Base-by-base conservation (phyloP, 2,888 invertebrate species). In the Agrilus mali region DNA sequence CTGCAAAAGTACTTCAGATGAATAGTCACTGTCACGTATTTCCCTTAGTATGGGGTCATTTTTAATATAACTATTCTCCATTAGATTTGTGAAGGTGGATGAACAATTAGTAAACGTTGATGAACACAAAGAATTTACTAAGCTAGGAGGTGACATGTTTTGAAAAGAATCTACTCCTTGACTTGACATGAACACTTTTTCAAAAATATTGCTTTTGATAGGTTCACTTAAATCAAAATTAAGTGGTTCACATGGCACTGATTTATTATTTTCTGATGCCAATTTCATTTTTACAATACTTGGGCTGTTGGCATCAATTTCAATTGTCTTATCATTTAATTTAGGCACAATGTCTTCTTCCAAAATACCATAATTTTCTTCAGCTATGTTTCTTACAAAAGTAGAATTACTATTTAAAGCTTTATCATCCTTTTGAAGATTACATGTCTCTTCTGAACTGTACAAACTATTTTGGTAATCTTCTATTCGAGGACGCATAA, bases 401-500 rank as follows among this genome's bases (percentile, higher is more conserved):
- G 5, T 20, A 20, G 20, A 20, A 20, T 20, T 5, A 20, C 20
- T 20, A 17, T 35, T 45, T 38, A 40, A 38, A 32, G 37, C 13
- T 20, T 44, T 41, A 37, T 33, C 41, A 41, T 37, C 20, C 39
- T 38, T 42, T 33, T 33, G 46, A 41, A 22, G 46, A 47, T 10
- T 47, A 45, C 13, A 47, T 47, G 40, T 50, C 50, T 36, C 46
- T 49, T 33, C 50, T 45, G 17, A 49, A 35, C 7, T 35, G 35
- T 16, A 35, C 10, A 16, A 35, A 16, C 16, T 56, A 44, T 10
- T 27, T 27, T 61, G 58, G 44, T 58, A 64, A 42, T 59, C 71
- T 47, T 80, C 79, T 49, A 81, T 75, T 55, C 75, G 77, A 32
- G 77, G 75, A 45, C 80, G 69, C 31, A 63, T 68, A 10, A 66